phyloP scores from a whole-genome alignment of 1,140 invertebrate genomes.

The Meloidogyne floridensis region DNA sequence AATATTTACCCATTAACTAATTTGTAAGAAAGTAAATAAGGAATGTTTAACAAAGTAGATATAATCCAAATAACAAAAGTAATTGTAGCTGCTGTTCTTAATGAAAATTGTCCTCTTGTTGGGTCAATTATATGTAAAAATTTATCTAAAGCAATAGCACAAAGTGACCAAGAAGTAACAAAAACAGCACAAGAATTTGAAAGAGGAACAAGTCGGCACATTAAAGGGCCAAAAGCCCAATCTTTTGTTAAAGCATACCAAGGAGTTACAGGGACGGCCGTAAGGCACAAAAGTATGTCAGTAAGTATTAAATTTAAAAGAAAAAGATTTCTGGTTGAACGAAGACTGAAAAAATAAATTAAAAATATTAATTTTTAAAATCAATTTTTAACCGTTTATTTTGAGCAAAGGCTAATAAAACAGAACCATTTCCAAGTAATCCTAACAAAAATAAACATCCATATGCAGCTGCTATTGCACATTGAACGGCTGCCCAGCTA shows the following conservation, averaged over 20 bases:
- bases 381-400: constrained; percentile 44
- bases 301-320: constrained; percentile 63
- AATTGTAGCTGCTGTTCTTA: constrained; percentile 43
- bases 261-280: constrained; percentile 62
- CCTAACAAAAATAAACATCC: constrained; percentile 56
- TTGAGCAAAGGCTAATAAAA: constrained; percentile 55
- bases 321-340: constrained; percentile 64
- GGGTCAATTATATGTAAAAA: constrained; percentile 46
- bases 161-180: constrained; percentile 61
- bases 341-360: constrained; percentile 44
- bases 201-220: constrained; percentile 63
- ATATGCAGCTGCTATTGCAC: constrained; percentile 55
- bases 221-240: constrained; percentile 61
- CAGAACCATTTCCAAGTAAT: constrained; percentile 60
- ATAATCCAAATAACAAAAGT: constrained; percentile 62
- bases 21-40: constrained; percentile 56
- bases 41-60: constrained; percentile 59
- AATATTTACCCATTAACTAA: constrained; percentile 48
- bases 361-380: not conserved
- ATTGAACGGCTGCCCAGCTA: constrained; percentile 49
- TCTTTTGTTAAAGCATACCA: constrained; percentile 61
- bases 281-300: constrained; percentile 61
- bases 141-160: constrained; percentile 63
- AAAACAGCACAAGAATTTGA: constrained; percentile 63
- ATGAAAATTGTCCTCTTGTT: constrained; percentile 49